A percentile compares a stretch with the other conserved stretches of the same genome.
These are phyloP conservation scores for Cardinalis cardinalis DNA, from an alignment of 2,113 vertebrate species.

Conservation along the genomic window DNA sequence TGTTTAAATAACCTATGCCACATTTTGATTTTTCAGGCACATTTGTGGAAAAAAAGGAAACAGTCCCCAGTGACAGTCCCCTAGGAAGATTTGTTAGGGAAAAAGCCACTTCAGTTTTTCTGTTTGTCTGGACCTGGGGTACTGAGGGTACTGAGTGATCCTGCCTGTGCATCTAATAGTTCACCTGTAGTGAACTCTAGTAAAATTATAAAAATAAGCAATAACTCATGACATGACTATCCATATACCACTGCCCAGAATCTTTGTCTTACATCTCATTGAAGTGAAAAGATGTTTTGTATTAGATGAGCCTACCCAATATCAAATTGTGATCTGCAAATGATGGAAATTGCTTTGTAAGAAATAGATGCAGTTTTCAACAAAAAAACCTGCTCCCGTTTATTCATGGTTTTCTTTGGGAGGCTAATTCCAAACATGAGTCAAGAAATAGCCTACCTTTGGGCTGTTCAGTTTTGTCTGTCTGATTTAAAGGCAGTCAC, in stretches of 20 bases:
- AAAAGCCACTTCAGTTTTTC: not conserved
- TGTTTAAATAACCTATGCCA: not conserved
- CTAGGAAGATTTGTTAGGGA: not conserved
- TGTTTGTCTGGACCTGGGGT: not conserved
- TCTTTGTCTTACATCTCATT: not conserved
- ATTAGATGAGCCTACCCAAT: conserved; percentile 11
- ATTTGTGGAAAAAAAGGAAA: not conserved
- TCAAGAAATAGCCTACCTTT: conserved; percentile 21
- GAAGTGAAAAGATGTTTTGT: not conserved
- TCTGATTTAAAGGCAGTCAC: conserved; percentile 66
- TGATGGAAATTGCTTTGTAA: conserved; percentile 38
- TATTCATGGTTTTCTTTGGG: conserved; percentile 7
- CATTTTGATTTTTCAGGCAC: not conserved
- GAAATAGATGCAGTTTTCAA: not conserved
- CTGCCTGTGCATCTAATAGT: not conserved
- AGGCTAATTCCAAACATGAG: conserved; percentile 26
- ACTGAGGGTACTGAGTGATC: not conserved
- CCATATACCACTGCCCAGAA: not conserved
- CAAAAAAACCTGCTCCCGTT: not conserved
- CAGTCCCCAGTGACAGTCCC: not conserved
- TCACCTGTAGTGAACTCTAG: not conserved
- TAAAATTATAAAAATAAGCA: not conserved
- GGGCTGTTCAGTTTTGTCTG: conserved; percentile 55
- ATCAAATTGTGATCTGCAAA: conserved; percentile 51
- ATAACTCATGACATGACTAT: not conserved